These are phyloP conservation scores for Netelia melanura DNA, from an alignment of 2,888 invertebrate genomes.

Conservation along the genomic window DNA sequence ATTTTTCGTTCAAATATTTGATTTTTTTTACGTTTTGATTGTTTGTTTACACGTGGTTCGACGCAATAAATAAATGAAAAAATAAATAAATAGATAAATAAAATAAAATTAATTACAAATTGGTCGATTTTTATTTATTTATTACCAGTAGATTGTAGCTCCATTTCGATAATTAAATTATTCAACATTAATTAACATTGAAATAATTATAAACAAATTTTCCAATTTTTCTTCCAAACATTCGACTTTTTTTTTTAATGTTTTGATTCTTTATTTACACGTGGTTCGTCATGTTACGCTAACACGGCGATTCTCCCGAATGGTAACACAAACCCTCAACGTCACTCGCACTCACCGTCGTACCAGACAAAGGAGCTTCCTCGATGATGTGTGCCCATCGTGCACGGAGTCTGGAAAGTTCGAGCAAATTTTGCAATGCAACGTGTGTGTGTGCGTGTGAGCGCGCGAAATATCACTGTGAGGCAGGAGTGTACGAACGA, in stretches of 20 bases:
- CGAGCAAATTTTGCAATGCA: not conserved
- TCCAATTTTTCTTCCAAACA: not conserved
- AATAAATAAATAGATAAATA: too few relatives aligned
- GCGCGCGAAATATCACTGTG: not conserved
- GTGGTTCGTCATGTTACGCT: not conserved
- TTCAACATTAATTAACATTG: too few relatives aligned
- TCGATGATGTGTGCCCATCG: not conserved
- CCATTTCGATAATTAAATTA: too few relatives aligned
- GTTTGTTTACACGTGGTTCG: not conserved
- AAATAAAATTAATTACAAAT: too few relatives aligned
- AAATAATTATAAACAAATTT: not conserved
- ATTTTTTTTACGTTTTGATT: not conserved
- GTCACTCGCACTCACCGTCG: not conserved
- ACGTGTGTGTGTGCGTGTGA: not conserved
- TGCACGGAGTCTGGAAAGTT: conserved; percentile 28
- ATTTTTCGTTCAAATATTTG: not conserved
- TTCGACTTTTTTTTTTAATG: not conserved
- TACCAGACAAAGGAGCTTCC: conserved; percentile 29
- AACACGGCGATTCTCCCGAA: not conserved
- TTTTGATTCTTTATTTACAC: not conserved
- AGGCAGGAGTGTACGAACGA: not conserved
- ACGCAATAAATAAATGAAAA: too few relatives aligned
- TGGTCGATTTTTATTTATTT: too few relatives aligned
- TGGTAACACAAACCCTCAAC: not conserved
- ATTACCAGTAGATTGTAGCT: too few relatives aligned